Conservation (phyloP, 2,113 vertebrate species). For the Mugil cephalus region DNA sequence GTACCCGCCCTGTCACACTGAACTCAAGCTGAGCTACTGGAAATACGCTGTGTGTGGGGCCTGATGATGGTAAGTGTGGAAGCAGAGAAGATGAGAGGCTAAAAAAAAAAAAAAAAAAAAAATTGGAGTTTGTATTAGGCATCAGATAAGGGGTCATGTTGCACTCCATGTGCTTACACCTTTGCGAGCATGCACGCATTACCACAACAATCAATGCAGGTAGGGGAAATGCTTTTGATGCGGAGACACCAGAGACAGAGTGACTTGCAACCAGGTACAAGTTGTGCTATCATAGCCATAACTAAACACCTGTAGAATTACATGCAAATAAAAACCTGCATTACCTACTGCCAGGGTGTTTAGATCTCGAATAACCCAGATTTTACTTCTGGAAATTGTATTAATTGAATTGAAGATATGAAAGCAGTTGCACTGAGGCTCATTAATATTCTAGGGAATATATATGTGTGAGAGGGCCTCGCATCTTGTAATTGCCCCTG, state of each 20-base stretch:
- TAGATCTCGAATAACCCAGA: no score
- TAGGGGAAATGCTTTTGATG: background rate
- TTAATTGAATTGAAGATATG: no score
- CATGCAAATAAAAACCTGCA: no score
- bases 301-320: background rate
- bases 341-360: no score
- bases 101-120: background rate
- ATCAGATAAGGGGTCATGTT: background rate
- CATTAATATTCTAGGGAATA: no score
- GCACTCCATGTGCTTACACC: slow-evolving; percentile 11
- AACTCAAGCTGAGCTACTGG: slow-evolving; percentile 40
- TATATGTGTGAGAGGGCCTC: background rate
- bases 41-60: slow-evolving; percentile 22
- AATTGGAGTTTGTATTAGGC: background rate
- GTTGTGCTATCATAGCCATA: slow-evolving; percentile 2
- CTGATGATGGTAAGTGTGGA: slow-evolving; percentile 16
- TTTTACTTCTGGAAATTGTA: no score
- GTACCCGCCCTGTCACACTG: slow-evolving; percentile 56
- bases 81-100: slow-evolving; percentile 8
- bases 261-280: background rate
- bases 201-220: background rate
- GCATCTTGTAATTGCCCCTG: background rate
- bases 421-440: no score
- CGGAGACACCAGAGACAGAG: background rate
- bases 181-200: slow-evolving; percentile 2